Evolutionary conservation across 2,797 vertebrate genomes (phyloP).

Genomic region (Adrianichthys oophorus): DNA sequence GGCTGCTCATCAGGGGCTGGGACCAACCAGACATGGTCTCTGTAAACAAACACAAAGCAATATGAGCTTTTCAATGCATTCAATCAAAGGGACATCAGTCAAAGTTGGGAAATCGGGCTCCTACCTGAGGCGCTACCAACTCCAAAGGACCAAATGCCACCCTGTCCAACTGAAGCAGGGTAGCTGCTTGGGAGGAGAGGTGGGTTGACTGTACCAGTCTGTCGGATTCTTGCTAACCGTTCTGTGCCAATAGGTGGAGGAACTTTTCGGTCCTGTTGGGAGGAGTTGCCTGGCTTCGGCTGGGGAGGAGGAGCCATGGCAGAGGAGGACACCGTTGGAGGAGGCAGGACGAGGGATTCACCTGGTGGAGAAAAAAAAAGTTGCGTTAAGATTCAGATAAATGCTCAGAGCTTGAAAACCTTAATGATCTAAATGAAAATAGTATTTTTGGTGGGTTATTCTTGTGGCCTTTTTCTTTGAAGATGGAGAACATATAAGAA

Average conservation of each 20-base stretch:
- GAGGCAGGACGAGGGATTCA: conserved; percentile 93
- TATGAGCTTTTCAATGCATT: background rate
- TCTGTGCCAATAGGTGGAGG: conserved; percentile 97
- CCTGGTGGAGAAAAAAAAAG: conserved; percentile 69
- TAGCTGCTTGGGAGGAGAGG: conserved; percentile 92
- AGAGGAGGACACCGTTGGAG: conserved; percentile 91
- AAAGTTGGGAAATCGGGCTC: conserved; percentile 9
- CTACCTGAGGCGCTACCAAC: conserved; percentile 93
- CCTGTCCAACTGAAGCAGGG: conserved; percentile 93
- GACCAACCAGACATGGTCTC: conserved; percentile 98
- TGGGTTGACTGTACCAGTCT: conserved; percentile 92
- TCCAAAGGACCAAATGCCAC: conserved; percentile 98
- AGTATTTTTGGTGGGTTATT: too few species aligned
- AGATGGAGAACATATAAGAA: too few species aligned
- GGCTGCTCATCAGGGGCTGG: conserved; percentile 93
- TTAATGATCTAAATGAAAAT: too few species aligned
- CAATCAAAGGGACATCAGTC: too few species aligned
- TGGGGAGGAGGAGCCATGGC: conserved; percentile 89
- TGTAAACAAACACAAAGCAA: conserved; percentile 52
- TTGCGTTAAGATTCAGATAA: too few species aligned
- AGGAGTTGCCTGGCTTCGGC: conserved; percentile 82
- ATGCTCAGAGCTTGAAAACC: too few species aligned
- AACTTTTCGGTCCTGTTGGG: conserved; percentile 93
- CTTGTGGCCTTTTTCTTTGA: too few species aligned
- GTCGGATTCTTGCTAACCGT: conserved; percentile 91